Evolutionary conservation across 2,888 invertebrate species (phyloP).

Genomic region (Atrina japonica): DNA sequence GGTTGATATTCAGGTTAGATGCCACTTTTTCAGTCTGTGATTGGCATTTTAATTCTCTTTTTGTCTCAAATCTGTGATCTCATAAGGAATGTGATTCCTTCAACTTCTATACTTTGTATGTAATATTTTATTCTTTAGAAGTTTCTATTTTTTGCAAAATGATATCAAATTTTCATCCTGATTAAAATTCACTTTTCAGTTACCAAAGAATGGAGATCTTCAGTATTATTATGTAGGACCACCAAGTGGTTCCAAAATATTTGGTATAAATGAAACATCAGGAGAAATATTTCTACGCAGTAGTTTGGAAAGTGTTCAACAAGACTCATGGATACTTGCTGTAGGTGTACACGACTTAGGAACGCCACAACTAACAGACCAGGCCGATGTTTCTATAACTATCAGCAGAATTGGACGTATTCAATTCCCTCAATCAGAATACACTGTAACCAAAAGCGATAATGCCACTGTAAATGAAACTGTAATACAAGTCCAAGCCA

Average conservation of each 20-base stretch:
- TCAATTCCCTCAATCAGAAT: constrained; percentile 38
- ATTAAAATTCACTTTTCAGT: constrained; percentile 21
- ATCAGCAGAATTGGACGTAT: constrained; percentile 50
- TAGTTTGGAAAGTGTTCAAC: constrained; percentile 34
- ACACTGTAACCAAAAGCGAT: constrained; percentile 36
- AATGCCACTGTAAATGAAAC: constrained; percentile 31
- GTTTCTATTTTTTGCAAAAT: too few species aligned
- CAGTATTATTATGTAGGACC: constrained; percentile 51
- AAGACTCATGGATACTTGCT: constrained; percentile 79
- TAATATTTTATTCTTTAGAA: too few species aligned
- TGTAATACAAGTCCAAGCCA: constrained; percentile 37
- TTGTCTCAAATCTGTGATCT: too few species aligned
- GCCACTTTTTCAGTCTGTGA: too few species aligned
- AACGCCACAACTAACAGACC: constrained; percentile 92
- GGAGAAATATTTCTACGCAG: constrained; percentile 54
- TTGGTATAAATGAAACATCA: constrained; percentile 53
- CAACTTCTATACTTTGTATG: too few species aligned
- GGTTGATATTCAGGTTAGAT: too few species aligned
- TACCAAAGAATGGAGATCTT: constrained; percentile 57
- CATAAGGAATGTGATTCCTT: too few species aligned
- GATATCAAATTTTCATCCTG: too few species aligned
- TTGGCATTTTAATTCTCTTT: too few species aligned
- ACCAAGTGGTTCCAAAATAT: constrained; percentile 40
- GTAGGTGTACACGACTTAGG: constrained; percentile 90
- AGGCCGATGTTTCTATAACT: constrained; percentile 89